Conservation (phyloP, 1,140 invertebrate genomes). For the Sesamia nonagrioides region DNA sequence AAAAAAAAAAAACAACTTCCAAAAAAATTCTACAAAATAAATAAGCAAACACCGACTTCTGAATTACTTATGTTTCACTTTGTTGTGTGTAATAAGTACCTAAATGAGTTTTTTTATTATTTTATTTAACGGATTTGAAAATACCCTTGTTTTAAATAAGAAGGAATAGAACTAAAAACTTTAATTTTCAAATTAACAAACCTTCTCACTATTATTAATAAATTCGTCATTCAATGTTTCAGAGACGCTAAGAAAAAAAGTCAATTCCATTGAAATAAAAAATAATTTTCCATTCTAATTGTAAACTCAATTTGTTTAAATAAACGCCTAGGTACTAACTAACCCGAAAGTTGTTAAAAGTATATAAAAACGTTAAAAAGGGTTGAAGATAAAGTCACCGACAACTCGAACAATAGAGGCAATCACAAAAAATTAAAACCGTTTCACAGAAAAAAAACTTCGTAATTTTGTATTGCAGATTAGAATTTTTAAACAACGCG, state of each 20-base stretch:
- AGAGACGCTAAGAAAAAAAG: conserved; percentile 17
- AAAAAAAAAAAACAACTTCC: too few relatives aligned
- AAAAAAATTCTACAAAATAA: too few relatives aligned
- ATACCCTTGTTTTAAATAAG: too few relatives aligned
- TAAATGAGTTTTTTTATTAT: too few relatives aligned
- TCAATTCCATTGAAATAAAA: conserved; percentile 40
- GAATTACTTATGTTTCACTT: too few relatives aligned
- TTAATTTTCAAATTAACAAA: too few relatives aligned
- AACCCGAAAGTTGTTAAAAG: conserved; percentile 42
- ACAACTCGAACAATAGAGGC: conserved; percentile 41
- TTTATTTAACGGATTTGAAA: too few relatives aligned
- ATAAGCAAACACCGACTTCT: too few relatives aligned
- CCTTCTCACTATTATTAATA: neutral
- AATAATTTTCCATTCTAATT: conserved; percentile 29
- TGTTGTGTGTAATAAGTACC: too few relatives aligned
- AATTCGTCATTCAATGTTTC: conserved; percentile 12
- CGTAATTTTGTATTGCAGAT: conserved; percentile 47
- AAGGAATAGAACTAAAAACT: too few relatives aligned
- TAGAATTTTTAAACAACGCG: conserved; percentile 38
- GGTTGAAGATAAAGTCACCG: conserved; percentile 40
- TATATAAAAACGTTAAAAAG: conserved; percentile 44
- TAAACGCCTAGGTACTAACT: conserved; percentile 46
- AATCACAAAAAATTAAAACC: conserved; percentile 48
- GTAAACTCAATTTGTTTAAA: conserved; percentile 45
- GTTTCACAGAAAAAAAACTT: conserved; percentile 35